A percentile compares a stretch with the other conserved stretches of the same genome.
Conservation (phyloP, 2,888 invertebrate species). For the Caenorhabditis sulstoni region DNA sequence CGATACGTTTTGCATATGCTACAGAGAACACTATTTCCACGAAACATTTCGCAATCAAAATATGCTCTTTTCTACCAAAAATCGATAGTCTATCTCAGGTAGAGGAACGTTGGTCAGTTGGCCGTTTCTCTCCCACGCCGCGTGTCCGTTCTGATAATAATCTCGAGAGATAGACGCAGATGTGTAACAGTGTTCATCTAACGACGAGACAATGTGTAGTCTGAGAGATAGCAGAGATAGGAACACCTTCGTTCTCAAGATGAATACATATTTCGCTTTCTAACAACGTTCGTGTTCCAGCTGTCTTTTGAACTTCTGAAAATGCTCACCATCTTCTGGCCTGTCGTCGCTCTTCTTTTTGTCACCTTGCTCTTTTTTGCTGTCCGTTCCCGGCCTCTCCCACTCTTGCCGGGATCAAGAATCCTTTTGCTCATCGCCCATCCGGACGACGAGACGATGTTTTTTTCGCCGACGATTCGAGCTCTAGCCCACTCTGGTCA, state of each 20-base stretch:
- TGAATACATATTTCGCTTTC: not conserved
- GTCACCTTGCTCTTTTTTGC: slow-evolving; percentile 64
- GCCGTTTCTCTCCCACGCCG: not conserved
- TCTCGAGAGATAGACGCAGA: not conserved
- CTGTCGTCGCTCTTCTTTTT: slow-evolving; percentile 54
- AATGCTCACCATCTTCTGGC: slow-evolving; percentile 56
- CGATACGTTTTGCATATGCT: too few relatives aligned
- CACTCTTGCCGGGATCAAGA: slow-evolving; percentile 35
- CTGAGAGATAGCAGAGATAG: not conserved
- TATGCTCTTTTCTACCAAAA: not conserved
- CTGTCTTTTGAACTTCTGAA: not conserved
- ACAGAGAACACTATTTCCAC: too few relatives aligned
- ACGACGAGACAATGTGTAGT: too few relatives aligned
- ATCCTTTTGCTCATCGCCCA: slow-evolving; percentile 92
- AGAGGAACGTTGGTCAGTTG: not conserved
- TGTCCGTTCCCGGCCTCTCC: slow-evolving; percentile 56
- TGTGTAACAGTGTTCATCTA: too few relatives aligned
- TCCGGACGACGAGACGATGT: slow-evolving; percentile 99
- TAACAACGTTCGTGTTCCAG: not conserved
- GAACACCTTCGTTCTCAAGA: not conserved
- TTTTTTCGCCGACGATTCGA: slow-evolving; percentile 89
- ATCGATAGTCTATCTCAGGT: not conserved
- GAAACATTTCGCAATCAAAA: not conserved
- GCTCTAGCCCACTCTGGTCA: slow-evolving; percentile 55
- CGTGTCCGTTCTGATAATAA: not conserved